Base-by-base conservation (phyloP, 1,140 invertebrate species). In the Euwallacea similis region DNA sequence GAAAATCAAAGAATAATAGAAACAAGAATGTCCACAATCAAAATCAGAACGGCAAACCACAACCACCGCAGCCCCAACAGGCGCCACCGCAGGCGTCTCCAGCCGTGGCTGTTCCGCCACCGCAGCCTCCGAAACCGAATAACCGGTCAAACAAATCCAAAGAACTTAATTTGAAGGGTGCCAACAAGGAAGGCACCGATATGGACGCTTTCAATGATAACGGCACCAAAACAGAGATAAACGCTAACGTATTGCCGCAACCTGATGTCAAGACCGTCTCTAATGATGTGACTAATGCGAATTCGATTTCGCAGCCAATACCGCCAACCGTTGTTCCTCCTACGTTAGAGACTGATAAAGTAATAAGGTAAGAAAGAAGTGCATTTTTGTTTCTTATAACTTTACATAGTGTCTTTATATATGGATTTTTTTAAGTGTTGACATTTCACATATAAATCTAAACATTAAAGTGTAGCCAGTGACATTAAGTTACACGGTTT, bases 131-230 rank as follows among this genome's bases (percentile, higher is more conserved):
- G 2, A 79, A 79, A 55, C 58, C 76, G 8, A 77, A 68, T 42
- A 80, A 76, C 63, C 80, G 77, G 67, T 67, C 78, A 7, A 78
- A 77, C 46, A 83, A 82, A 72, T 76, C 78, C 66, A 78, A 75
- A 46, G 81, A 83, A 56, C 55, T 82, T 6, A 83, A 82, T 69
- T 63, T 78, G 41, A 83, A 81, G 65, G 81, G 81, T 56, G 80
- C 81, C 9, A 80, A 74, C 59, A 82, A 82, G 66, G 80, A 83
- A 73, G 82, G 82, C 68, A 81, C 80, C n/a, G 82, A 83, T 66
- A 83, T 83, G 82, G 82, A 83, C 74, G 80, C 79, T 6, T 82
- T 83, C 66, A 80, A 77, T 58, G 78, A 79, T 58, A 79, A 78
- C 13, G 60, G 43, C 21, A 16, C 61, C 11, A 65, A 65, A 47